Conservation (phyloP, 2,113 vertebrate genomes). For the Aspiorhynchus laticeps region DNA sequence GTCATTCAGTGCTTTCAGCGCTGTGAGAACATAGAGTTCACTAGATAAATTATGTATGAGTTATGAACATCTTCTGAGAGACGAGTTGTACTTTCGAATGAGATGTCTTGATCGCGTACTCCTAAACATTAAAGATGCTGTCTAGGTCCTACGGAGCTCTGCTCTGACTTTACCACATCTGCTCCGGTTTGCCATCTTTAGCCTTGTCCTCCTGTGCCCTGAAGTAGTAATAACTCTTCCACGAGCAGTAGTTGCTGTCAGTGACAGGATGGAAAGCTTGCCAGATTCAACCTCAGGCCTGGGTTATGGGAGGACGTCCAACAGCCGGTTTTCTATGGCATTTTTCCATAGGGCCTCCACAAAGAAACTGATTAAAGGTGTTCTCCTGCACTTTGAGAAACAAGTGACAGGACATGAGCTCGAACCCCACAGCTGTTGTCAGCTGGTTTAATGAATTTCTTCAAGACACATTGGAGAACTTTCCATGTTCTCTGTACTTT, state of each 20-base stretch:
- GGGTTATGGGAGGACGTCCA: constrained; percentile 49
- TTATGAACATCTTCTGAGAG: constrained; percentile 20
- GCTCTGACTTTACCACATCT: constrained; percentile 38
- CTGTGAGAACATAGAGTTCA: constrained; percentile 13
- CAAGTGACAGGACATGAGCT: not conserved
- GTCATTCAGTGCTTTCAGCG: constrained; percentile 17
- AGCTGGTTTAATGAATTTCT: constrained; percentile 14
- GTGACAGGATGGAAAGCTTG: constrained; percentile 43
- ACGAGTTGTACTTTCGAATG: not conserved
- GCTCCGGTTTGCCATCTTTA: constrained; percentile 13
- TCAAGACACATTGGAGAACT: not conserved
- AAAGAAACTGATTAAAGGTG: constrained; percentile 50
- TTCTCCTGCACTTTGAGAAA: constrained; percentile 31
- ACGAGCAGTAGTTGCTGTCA: constrained; percentile 35
- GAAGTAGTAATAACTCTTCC: constrained; percentile 43
- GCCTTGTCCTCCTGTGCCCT: constrained; percentile 21
- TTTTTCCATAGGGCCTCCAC: constrained; percentile 31
- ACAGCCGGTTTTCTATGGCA: constrained; percentile 42
- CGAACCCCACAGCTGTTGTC: not conserved
- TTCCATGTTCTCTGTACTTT: constrained; percentile 14
- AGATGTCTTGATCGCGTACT: constrained; percentile 18
- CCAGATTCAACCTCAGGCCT: constrained; percentile 45
- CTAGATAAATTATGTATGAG: constrained; percentile 22
- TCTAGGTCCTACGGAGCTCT: not conserved
- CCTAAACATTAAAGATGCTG: constrained; percentile 19